Evolutionary conservation across 2,888 invertebrate genomes (phyloP).

Genomic region (Seladonia tumulorum): DNA sequence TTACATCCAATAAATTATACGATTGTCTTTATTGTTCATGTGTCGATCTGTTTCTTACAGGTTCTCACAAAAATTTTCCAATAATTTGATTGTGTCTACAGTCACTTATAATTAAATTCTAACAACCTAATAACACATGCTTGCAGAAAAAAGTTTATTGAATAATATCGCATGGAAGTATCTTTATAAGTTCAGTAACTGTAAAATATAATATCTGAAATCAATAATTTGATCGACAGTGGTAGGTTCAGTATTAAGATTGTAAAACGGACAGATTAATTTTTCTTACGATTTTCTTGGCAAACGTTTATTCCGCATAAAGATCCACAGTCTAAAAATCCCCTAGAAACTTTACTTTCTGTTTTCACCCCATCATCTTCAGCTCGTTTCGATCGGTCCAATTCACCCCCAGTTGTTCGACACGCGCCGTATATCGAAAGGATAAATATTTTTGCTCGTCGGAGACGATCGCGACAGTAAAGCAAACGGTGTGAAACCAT

Average conservation of each 20-base stretch:
- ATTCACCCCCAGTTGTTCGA: background rate
- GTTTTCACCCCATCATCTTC: too few species aligned
- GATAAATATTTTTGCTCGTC: slow-evolving; percentile 23
- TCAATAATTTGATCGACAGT: background rate
- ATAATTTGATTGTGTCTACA: background rate
- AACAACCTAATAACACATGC: background rate
- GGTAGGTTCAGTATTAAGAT: background rate
- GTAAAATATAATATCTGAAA: background rate
- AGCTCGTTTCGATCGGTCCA: background rate
- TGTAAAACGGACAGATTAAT: background rate
- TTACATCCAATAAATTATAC: background rate
- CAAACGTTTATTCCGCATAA: background rate
- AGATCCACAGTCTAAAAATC: background rate
- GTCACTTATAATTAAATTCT: background rate
- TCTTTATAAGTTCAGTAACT: background rate
- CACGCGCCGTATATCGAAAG: slow-evolving; percentile 32
- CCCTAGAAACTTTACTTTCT: background rate
- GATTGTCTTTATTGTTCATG: background rate
- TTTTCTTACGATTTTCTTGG: background rate
- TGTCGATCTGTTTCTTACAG: too few species aligned
- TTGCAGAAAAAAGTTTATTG: background rate
- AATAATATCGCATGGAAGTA: too few species aligned
- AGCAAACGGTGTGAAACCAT: slow-evolving; percentile 7
- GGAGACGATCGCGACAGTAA: slow-evolving; percentile 21
- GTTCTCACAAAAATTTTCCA: background rate